Base-by-base conservation (phyloP, 2,888 invertebrate species). In the Trissolcus brochymenae region DNA sequence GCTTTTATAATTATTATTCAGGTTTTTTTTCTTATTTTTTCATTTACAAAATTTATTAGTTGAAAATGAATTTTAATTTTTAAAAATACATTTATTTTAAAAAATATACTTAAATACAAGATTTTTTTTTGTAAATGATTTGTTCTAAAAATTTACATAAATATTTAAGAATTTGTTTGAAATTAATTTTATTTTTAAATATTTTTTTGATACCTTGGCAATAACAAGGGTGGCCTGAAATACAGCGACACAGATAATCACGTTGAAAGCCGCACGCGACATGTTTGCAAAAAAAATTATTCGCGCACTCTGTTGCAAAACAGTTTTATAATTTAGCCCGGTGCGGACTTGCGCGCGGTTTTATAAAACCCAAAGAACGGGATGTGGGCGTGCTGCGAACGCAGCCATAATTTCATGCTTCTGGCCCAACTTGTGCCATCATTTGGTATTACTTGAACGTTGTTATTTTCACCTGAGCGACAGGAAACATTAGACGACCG, bases 341-440 rank as follows among this genome's bases (percentile, higher is more conserved):
- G 19, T 51, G 40, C 16, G 14, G n/a, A 6, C 54, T 14, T 29
- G 17, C 50, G 43, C 19, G 60, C 53, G 49, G 16, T 60, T 65
- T 55, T 86, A 86, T 87, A 87, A 85, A 84, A 81, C 81, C 50
- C 66, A 64, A 56, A 62, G 62, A 59, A 84, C 87, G 84, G 86
- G 86, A 87, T 86, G 87, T 87, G 81, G 87, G 86, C 87, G 86
- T 81, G 66, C 19, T 79, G 55, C 41, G 59, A 46, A 41, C 74
- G 64, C 78, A 80, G 74, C 7, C 19, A 77, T 82, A 84, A 82
- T 82, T 80, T 61, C 76, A 79, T 80, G 81, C 81, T 78, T 74
- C 80, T 80, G 70, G 55, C 21, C 51, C 51, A 11, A 17, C 51
- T 17, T 41, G 19, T 53, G 16, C 55, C 62, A 17, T 57, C 59